Conservation (phyloP, 1,140 invertebrate genomes). For the Vollenhovia emeryi region DNA sequence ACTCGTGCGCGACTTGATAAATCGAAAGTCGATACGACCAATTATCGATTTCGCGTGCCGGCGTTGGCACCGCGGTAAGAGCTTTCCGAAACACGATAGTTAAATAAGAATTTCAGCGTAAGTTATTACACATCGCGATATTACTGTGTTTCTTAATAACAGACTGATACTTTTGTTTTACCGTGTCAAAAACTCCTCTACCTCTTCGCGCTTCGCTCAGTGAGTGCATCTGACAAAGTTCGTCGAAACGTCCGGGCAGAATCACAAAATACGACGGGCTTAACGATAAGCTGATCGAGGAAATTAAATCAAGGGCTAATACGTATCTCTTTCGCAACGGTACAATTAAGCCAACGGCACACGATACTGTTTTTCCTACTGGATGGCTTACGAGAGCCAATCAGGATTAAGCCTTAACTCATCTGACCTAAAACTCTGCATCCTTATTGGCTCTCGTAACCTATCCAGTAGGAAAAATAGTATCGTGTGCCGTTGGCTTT, state of each 20-base stretch:
- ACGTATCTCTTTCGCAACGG: neutral
- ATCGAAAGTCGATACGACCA: conserved; percentile 69
- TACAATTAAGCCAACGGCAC: no score
- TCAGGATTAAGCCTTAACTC: no score
- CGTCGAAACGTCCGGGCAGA: neutral
- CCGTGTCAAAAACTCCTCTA: neutral
- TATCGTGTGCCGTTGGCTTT: no score
- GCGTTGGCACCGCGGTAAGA: neutral
- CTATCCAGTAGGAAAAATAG: no score
- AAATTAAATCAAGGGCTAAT: neutral
- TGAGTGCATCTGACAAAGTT: neutral
- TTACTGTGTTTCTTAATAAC: neutral
- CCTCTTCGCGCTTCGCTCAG: neutral
- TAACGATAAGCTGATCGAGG: neutral
- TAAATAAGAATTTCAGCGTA: neutral
- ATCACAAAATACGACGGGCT: neutral
- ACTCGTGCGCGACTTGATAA: conserved; percentile 55
- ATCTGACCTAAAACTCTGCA: no score
- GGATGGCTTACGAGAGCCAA: no score
- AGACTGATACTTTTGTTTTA: neutral
- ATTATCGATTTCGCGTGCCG: conserved; percentile 45
- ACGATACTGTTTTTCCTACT: no score
- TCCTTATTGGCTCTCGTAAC: no score
- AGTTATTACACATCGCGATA: neutral
- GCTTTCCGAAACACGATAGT: neutral